Evolutionary conservation across 1,140 invertebrate genomes (phyloP).

Genomic region (Drosophila grimshawi): DNA sequence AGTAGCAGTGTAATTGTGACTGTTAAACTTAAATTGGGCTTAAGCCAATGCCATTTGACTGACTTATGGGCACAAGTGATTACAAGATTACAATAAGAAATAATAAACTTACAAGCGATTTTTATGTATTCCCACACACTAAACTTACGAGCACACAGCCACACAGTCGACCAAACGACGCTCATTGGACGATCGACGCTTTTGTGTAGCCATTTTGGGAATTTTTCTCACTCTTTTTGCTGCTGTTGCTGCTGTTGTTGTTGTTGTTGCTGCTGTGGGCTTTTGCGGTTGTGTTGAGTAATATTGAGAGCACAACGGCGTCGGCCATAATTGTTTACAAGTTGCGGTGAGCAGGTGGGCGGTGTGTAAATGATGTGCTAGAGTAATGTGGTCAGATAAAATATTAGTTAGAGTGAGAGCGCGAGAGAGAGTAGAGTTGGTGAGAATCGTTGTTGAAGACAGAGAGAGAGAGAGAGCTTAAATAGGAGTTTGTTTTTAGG

Average conservation of each 20-base stretch:
- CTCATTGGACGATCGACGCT: conserved; percentile 75
- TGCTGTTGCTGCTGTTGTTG: conserved; percentile 51
- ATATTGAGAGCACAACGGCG: conserved; percentile 64
- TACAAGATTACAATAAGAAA: background rate
- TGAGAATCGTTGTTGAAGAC: background rate
- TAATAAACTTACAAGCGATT: background rate
- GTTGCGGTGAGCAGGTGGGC: conserved; percentile 62
- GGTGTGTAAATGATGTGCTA: conserved; percentile 52
- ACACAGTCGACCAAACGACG: conserved; percentile 39
- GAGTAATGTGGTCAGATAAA: conserved; percentile 56
- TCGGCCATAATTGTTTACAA: conserved; percentile 82
- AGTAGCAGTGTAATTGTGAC: conserved; percentile 8
- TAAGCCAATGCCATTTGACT: background rate
- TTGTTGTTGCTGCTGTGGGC: conserved; percentile 51
- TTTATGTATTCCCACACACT: conserved; percentile 12
- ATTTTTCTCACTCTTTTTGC: conserved; percentile 56
- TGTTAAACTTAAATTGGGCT: background rate
- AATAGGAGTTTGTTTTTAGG: conserved; percentile 16
- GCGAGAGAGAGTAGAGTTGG: conserved; percentile 1
- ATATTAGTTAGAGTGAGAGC: conserved; percentile 13
- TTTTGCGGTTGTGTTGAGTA: conserved; percentile 41
- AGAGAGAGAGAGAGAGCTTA: conserved; percentile 10
- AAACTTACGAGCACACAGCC: conserved; percentile 8
- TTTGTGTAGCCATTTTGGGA: conserved; percentile 76
- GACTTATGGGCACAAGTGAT: background rate